Percentiles rank a stretch among this genome's conserved stretches.
Evolutionary conservation across 37 sponge, comb jelly and placozoan genomes (phyloP).

Genomic region (Agelas oroides): DNA sequence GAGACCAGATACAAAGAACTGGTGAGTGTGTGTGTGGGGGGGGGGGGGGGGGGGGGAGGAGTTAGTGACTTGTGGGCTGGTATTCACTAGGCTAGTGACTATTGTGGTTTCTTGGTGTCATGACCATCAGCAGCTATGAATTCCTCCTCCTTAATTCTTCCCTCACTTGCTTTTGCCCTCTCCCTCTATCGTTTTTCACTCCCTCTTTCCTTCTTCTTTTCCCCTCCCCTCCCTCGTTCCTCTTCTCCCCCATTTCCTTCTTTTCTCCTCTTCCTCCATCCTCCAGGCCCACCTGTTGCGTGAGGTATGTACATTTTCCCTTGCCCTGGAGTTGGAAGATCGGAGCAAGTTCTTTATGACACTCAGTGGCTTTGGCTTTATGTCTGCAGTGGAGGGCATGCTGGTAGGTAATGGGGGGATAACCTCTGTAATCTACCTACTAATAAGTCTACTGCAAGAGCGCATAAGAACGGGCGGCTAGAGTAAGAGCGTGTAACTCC

Average conservation of each 20-base stretch:
- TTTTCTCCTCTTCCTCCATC: not conserved
- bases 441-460: too few species aligned
- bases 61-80: not conserved
- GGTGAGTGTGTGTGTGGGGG: constrained; percentile 52
- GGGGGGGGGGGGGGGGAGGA: too few species aligned
- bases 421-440: too few species aligned
- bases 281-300: constrained; percentile 43
- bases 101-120: too few species aligned
- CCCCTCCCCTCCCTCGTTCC: not conserved
- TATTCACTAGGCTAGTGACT: not conserved
- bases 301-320: constrained; percentile 51
- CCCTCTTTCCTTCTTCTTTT: too few species aligned
- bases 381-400: constrained; percentile 77
- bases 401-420: too few species aligned
- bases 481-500: too few species aligned
- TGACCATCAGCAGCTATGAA: too few species aligned
- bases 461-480: too few species aligned
- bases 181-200: not conserved
- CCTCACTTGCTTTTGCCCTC: too few species aligned
- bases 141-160: too few species aligned
- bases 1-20: constrained; percentile 60
- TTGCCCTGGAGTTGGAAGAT: constrained; percentile 38
- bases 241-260: not conserved
- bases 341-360: constrained; percentile 52
- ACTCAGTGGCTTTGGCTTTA: constrained; percentile 53